phyloP scores from a whole-genome alignment of 2,113 vertebrate species.

The Galeopterus variegatus region DNA sequence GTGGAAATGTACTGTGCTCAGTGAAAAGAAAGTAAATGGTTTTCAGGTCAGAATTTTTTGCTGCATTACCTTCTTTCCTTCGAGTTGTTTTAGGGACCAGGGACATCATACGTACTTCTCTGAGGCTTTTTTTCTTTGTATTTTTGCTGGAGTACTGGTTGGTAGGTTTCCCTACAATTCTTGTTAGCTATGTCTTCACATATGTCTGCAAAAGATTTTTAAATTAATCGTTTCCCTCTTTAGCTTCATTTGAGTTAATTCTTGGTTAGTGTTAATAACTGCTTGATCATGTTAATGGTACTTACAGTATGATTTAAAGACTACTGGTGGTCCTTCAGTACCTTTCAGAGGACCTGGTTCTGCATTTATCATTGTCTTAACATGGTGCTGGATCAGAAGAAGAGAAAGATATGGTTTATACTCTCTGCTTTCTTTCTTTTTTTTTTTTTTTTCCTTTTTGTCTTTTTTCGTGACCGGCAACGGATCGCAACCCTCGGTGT shows the following conservation, averaged over 20 bases:
- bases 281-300: conserved; percentile 55
- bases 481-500: too few species aligned
- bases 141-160: conserved; percentile 12
- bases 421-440: neutral
- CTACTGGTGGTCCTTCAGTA: neutral
- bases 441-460: too few species aligned
- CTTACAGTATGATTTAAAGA: neutral
- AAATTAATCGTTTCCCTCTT: conserved; percentile 37
- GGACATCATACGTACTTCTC: conserved; percentile 15
- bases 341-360: neutral
- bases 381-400: conserved; percentile 20
- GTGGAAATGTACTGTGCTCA: conserved; percentile 57
- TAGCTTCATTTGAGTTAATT: conserved; percentile 42
- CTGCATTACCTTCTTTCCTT: neutral
- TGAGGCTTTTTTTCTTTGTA: neutral
- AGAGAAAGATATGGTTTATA: neutral
- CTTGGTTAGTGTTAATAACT: conserved; percentile 15
- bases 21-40: conserved; percentile 54
- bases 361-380: neutral
- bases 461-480: too few species aligned
- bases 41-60: conserved; percentile 58
- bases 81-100: neutral
- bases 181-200: neutral
- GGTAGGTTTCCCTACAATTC: neutral
- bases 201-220: conserved; percentile 18